These are phyloP conservation scores for Epicampocera succincta DNA, from an alignment of 2,888 invertebrate species.

Conservation along the genomic window DNA sequence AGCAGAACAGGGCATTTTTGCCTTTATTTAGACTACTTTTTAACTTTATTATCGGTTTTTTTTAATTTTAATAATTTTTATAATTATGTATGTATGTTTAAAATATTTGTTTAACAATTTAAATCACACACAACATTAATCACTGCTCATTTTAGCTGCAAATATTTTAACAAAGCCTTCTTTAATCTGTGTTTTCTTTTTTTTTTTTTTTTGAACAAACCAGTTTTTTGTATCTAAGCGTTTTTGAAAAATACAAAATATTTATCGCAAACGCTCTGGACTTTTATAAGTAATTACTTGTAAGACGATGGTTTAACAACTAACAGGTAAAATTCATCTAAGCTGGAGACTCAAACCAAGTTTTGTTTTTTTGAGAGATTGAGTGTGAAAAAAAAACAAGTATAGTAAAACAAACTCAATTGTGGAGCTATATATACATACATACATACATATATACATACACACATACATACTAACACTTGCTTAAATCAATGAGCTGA, in stretches of 20 bases:
- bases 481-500: neutral
- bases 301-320: constrained; percentile 65
- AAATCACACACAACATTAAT: constrained; percentile 36
- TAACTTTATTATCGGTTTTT: constrained; percentile 25
- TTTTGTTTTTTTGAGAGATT: constrained; percentile 55
- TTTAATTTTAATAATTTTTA: neutral
- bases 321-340: constrained; percentile 57
- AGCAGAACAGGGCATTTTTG: constrained; percentile 95
- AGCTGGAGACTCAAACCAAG: constrained; percentile 52
- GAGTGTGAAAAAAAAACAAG: constrained; percentile 25
- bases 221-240: constrained; percentile 58
- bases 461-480: neutral
- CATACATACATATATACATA: neutral
- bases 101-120: neutral
- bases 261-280: constrained; percentile 30
- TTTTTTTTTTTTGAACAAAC: constrained; percentile 41
- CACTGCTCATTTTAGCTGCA: constrained; percentile 45
- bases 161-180: constrained; percentile 48
- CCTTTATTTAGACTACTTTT: constrained; percentile 31
- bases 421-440: neutral
- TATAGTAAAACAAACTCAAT: constrained; percentile 16
- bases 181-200: constrained; percentile 30
- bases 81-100: constrained; percentile 1
- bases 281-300: constrained; percentile 50
- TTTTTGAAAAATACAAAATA: constrained; percentile 52